phyloP scores from a whole-genome alignment of 2,113 vertebrate species.

The Struthio camelus region DNA sequence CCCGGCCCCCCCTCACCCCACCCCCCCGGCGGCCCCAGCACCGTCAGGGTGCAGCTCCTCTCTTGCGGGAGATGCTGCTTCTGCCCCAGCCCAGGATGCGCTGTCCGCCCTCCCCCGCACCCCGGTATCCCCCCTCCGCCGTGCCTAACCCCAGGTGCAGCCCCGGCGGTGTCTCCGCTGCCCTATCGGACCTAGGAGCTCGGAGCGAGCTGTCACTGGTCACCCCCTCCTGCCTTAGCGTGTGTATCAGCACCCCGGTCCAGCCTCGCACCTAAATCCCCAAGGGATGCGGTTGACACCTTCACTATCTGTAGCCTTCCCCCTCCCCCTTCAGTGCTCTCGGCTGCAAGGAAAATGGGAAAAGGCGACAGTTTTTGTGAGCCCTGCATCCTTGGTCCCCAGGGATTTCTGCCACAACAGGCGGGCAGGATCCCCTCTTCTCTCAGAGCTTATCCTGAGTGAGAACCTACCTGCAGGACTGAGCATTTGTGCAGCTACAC shows the following conservation, averaged over 20 bases:
- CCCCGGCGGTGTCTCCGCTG: neutral
- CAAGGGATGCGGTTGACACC: neutral
- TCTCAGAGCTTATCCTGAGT: neutral
- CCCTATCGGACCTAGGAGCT: rapidly evolving
- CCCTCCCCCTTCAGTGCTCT: neutral
- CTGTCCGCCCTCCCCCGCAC: neutral
- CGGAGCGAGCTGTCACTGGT: too few species aligned
- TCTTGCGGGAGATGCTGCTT: neutral
- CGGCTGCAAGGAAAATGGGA: neutral
- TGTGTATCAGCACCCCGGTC: neutral
- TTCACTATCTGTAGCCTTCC: neutral
- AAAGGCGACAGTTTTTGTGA: neutral
- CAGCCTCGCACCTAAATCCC: neutral
- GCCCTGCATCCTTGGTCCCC: neutral
- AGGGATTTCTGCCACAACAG: neutral
- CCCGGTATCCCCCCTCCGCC: neutral
- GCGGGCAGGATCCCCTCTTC: neutral
- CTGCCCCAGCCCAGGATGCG: neutral
- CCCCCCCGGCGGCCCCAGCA: neutral
- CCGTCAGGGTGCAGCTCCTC: neutral
- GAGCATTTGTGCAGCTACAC: neutral
- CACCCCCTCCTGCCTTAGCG: rapidly evolving
- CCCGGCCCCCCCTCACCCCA: too few species aligned
- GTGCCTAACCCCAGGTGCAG: neutral
- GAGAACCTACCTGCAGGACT: neutral